These are phyloP conservation scores for Drosophila grimshawi DNA, from an alignment of 1,140 invertebrate species.

Conservation along the genomic window DNA sequence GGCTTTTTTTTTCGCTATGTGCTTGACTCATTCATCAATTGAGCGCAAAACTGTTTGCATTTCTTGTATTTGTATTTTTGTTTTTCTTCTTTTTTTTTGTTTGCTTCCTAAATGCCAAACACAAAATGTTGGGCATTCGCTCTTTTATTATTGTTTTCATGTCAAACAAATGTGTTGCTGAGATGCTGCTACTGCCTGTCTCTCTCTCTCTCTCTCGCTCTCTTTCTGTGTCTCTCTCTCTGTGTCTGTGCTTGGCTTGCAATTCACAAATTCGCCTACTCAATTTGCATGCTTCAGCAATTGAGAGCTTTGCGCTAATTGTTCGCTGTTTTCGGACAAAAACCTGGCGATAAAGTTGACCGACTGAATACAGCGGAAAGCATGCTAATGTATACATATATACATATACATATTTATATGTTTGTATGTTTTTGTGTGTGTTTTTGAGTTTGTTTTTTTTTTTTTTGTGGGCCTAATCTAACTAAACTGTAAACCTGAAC, in stretches of 20 bases:
- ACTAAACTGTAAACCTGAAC: conserved; percentile 52
- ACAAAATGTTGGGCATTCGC: conserved; percentile 28
- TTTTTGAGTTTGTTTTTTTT: no score
- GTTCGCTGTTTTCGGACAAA: conserved; percentile 53
- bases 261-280: conserved; percentile 31
- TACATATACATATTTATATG: background rate
- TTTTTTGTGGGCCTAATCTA: conserved; percentile 31
- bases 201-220: background rate
- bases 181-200: conserved; percentile 9
- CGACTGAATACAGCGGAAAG: conserved; percentile 17
- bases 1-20: background rate
- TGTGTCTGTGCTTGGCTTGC: conserved; percentile 12
- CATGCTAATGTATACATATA: background rate
- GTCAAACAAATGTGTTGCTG: conserved; percentile 56
- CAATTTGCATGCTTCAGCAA: conserved; percentile 49
- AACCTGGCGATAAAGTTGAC: conserved; percentile 34
- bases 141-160: conserved; percentile 75
- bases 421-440: background rate
- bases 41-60: conserved; percentile 22
- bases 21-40: conserved; percentile 27
- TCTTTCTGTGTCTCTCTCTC: no score
- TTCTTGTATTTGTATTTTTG: background rate
- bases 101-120: conserved; percentile 15
- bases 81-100: background rate
- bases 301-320: conserved; percentile 59